Conservation (phyloP, 2,113 vertebrate genomes). For the Pica pica region DNA sequence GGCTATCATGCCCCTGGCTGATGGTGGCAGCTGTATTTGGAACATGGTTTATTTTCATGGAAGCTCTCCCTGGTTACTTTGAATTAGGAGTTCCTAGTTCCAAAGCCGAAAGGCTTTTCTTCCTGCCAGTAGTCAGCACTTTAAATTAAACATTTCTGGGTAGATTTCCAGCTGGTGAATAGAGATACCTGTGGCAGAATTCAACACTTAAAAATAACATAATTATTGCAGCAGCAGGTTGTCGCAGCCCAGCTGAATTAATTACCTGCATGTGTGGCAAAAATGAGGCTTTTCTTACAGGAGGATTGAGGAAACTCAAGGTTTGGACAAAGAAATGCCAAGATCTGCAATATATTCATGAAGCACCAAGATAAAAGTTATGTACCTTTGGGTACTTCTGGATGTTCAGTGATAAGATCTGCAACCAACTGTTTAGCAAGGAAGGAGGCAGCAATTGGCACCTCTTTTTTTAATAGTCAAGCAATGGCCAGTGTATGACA, state of each 20-base stretch:
- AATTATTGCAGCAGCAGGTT: background rate
- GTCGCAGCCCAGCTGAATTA: background rate
- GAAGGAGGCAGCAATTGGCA: background rate
- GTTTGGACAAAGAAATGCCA: background rate
- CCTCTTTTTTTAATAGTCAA: background rate
- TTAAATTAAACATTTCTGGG: background rate
- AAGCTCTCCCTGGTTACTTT: background rate
- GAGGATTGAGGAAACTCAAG: background rate
- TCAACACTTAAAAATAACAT: background rate
- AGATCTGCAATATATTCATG: background rate
- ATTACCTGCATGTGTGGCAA: background rate
- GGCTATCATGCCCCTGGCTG: background rate
- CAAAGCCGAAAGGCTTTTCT: background rate
- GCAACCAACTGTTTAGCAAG: background rate
- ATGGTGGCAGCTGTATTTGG: background rate
- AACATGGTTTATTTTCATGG: background rate
- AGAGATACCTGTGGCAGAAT: background rate
- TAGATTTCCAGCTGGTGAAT: background rate
- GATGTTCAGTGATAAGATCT: background rate
- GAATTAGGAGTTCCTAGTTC: background rate
- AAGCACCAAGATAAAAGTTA: background rate
- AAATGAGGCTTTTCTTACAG: background rate
- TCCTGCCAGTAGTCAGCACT: background rate
- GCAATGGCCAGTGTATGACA: background rate
- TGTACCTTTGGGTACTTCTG: background rate